A percentile compares a stretch with the other conserved stretches of the same genome.
These are phyloP conservation scores for Ispidina picta DNA, from an alignment of 2,797 vertebrate genomes.

Conservation along the genomic window DNA sequence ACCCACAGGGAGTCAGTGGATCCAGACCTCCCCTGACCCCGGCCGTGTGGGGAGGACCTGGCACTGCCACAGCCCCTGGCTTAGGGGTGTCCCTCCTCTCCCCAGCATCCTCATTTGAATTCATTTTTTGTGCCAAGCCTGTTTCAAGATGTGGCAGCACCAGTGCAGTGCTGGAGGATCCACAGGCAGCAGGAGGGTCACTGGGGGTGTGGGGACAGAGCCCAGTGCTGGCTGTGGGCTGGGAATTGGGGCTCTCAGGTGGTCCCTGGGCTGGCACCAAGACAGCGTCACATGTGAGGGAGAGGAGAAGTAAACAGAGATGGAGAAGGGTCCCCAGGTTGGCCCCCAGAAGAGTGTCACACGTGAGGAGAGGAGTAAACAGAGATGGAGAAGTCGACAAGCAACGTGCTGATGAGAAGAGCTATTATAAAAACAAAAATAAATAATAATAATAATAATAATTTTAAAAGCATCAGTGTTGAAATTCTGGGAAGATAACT, in stretches of 20 bases:
- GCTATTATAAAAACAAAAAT: not conserved
- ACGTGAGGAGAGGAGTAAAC: not conserved
- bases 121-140: not conserved
- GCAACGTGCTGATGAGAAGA: accelerated
- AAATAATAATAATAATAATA: not conserved
- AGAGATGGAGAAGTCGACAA: not conserved
- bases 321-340: not conserved
- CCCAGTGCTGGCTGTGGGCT: accelerated
- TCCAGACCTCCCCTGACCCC: accelerated
- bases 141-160: accelerated
- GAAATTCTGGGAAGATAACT: not conserved
- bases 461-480: not conserved
- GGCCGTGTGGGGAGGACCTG: not conserved
- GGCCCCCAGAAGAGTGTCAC: not conserved
- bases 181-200: not conserved
- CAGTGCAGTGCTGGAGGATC: accelerated
- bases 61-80: no score
- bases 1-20: accelerated
- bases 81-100: not conserved
- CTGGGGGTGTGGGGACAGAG: accelerated
- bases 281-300: not conserved
- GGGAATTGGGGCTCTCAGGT: not conserved
- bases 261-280: not conserved
- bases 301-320: not conserved
- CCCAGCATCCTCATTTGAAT: accelerated